Evolutionary conservation across 1,140 invertebrate genomes (phyloP), one percentile per base, ranked within the genome.

Genomic region (Dolichoris vasculosae): DNA sequence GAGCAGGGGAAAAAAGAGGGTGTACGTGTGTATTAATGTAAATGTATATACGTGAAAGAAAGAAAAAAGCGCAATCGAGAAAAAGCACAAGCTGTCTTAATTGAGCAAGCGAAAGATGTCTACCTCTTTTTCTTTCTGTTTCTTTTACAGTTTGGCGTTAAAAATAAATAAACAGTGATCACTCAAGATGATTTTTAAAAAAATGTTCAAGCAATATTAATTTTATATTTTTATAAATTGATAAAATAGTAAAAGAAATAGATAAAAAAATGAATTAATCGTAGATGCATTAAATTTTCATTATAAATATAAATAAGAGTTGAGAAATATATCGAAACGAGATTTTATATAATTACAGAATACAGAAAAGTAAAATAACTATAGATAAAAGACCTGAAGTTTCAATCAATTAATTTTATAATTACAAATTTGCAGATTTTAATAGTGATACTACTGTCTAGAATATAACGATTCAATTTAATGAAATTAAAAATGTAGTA

Each of bases 121-220:
- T 55, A n/a, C n/a, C n/a, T 59, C 26, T 38, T 59, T n/a, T 51
- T 63, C 55, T 59, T 7, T 51, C 15, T 77, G 3, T 23, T 15
- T 20, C 26, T 8, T 40, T 63, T 67, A 3, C 55, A 46, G 6
- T 23, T 46, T 71, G 20, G 8, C 55, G 15, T 9, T 46, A 38
- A 46, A 71, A 73, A 73, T 48, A 73, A 73, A 71, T 55, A 32
- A 82, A 82, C 55, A 26, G n/a, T 48, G 7, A 55, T 71, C 15
- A 20, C 6, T 40, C 23, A 63, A 43, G 55, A 23, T 3, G 38
- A 79, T 79, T 13, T 20, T 40, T 11, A 55, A 26, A 78, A 55
- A 20, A 40, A 40, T 51, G 11, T 2, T 51, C 48, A 11, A 51
- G 20, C 48, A 17, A 51, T 17, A 17, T 51, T 17, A 51, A 51